Evolutionary conservation across 2,113 vertebrate species (phyloP), one percentile per base, ranked within the genome.

Genomic region (Tragelaphus strepsiceros): DNA sequence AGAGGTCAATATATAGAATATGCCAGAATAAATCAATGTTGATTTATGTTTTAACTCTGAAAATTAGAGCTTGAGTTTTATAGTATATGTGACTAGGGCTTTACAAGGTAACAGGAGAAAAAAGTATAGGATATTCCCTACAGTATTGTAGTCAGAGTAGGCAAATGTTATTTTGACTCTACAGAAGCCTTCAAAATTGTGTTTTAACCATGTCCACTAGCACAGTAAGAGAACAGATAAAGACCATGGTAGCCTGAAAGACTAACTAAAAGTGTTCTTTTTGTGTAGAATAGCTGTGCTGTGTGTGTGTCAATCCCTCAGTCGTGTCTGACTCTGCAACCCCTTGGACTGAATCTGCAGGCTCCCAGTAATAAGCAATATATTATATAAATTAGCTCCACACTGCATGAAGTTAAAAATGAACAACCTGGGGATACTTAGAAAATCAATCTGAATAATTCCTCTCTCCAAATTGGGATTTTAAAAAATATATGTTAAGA

Each of bases 1-100:
- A 81, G 24, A 67, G 32, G 22, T 22, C 35, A 59, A 7, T 49
- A 6, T 2, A n/a, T 49, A 9, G 0, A 24, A 1, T 2, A 12
- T 13, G 13, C 19, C 14, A 77, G 46, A 94, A 43, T 28, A 87
- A 92, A 88, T 14, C 71, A 26, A 56, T 28, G 2, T 10, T 71
- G 21, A 14, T 30, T 39, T 81, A 71, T 53, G 10, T 39, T 87
- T 16, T 54, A 39, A 39, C 39, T 84, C 39, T 85, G 30, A 78
- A 94, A 49, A 6, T 16, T 54, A 77, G 32, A 21, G 12, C 35
- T 28, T 83, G 4, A 5, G 24, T 91, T 88, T 80, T 4, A 82
- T 61, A 59, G 17, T 58, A 59, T 6, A 35, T 30, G 51, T 53
- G 16, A 9, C 49, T 80, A 92, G 35, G 26, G 14, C 22, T 95